Percentiles rank a stretch among this genome's conserved stretches.
phyloP scores from a whole-genome alignment of 2,113 vertebrate genomes.

The Andinoacara biseriatus region DNA sequence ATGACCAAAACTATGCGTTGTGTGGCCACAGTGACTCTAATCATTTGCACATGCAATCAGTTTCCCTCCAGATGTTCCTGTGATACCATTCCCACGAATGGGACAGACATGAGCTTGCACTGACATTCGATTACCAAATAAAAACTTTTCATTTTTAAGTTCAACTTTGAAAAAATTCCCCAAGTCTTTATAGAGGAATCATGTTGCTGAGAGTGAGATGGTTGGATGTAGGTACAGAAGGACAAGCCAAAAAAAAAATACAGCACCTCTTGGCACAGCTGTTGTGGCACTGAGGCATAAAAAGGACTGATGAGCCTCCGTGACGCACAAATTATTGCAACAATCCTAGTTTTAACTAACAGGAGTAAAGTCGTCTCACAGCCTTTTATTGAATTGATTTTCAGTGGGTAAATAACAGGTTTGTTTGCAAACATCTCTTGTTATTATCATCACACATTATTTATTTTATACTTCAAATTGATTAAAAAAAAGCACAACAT shows the following conservation, averaged over 20 bases:
- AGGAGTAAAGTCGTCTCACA: not conserved
- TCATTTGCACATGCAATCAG: not conserved
- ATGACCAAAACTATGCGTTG: not conserved
- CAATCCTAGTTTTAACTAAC: not conserved
- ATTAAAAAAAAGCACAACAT: not conserved
- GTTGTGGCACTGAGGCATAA: not conserved
- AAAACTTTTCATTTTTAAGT: not conserved
- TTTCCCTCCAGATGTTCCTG: not conserved
- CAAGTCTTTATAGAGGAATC: not conserved
- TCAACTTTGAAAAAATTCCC: not conserved
- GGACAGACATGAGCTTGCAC: not conserved
- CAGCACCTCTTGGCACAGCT: not conserved
- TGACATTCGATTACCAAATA: not conserved
- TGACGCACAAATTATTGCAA: not conserved
- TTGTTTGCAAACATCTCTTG: not conserved
- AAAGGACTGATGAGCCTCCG: not conserved
- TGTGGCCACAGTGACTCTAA: not conserved
- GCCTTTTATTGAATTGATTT: not conserved
- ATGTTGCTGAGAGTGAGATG: not conserved
- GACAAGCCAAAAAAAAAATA: not conserved
- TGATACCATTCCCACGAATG: not conserved
- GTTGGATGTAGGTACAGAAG: not conserved
- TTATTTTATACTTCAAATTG: constrained; percentile 9
- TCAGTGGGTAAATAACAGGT: not conserved
- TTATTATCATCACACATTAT: not conserved